Evolutionary conservation across 2,113 vertebrate genomes (phyloP), one percentile per base, ranked within the genome.

Genomic region (Pseudopipra pipra): DNA sequence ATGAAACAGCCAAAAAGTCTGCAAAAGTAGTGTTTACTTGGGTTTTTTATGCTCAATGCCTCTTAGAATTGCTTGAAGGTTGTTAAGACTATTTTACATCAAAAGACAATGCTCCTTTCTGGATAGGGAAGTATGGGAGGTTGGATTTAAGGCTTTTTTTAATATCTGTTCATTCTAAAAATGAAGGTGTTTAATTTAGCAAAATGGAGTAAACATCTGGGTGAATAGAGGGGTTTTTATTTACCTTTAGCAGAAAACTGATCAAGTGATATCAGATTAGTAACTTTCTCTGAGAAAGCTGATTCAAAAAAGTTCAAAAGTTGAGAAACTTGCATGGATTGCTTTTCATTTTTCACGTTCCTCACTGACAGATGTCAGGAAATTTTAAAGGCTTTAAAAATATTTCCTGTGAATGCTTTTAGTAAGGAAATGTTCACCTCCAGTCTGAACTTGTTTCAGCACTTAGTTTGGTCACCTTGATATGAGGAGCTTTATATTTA

Each of bases 391-490:
- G 33, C 55, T 83, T 89, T 75, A 58, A 68, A 89, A 85, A 66
- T 82, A 62, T 66, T 86, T 86, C 75, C 81, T 51, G 43, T 89
- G 71, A 54, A 62, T 79, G 58, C 70, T 82, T 87, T 79, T 62
- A 55, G 33, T 73, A 41, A 87, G 74, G 71, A 94, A 91, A n/a
- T 43, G 27, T 73, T 82, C 56, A 12, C 10, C 46, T 93, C 74
- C 35, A 83, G 93, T 79, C 87, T 73, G 55, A 82, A 87, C 94
- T 87, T 95, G 89, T 89, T 89, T 82, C 18, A 54, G 21, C 54
- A 25, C 30, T 68, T 78, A 37, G 9, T 49, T 91, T 76, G 87
- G 75, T 91, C 86, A 91, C n/a, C 61, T 87, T 72, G 27, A 27
- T 67, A 43, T 14, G n/a, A 67, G 49, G 14, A 37, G 23, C 33